A percentile compares a stretch with the other conserved stretches of the same genome.
phyloP scores from a whole-genome alignment of 2,888 invertebrate genomes.

The Spodoptera picta region DNA sequence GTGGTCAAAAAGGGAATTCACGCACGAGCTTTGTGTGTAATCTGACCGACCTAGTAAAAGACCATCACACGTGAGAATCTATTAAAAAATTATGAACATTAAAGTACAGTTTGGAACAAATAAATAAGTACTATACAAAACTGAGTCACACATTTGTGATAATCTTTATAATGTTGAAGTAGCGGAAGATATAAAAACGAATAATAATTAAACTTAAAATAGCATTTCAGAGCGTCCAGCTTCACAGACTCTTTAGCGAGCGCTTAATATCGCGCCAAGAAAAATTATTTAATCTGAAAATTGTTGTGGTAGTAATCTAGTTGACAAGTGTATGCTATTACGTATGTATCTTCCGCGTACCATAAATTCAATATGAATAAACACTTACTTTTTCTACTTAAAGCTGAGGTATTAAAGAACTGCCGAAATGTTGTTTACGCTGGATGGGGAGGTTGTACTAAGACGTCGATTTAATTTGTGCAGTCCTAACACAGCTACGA shows the following conservation, averaged over 20 bases:
- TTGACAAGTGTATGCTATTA: too few species aligned
- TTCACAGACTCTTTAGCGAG: too few species aligned
- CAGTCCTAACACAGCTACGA: constrained; percentile 88
- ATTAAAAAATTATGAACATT: too few species aligned
- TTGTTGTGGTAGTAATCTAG: too few species aligned
- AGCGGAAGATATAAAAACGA: constrained; percentile 33
- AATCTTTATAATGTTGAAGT: constrained; percentile 12
- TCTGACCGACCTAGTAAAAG: too few species aligned
- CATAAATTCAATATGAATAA: constrained; percentile 13
- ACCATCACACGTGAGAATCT: neutral
- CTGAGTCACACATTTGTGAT: neutral
- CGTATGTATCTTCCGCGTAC: constrained; percentile 12
- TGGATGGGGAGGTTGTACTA: constrained; percentile 58
- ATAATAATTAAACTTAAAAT: too few species aligned
- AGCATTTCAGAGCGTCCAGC: too few species aligned
- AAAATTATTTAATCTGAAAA: too few species aligned
- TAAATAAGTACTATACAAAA: neutral
- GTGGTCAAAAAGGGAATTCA: too few species aligned
- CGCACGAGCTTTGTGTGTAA: too few species aligned
- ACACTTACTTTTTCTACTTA: constrained; percentile 57
- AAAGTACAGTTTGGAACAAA: too few species aligned
- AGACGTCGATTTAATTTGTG: constrained; percentile 72
- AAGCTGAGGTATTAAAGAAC: constrained; percentile 37
- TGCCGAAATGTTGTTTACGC: constrained; percentile 54
- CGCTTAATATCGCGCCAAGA: too few species aligned